Evolutionary conservation across 30 jellyfish, hydroid and myxozoan species (phyloP).

Genomic region (Hydractinia symbiolongicarpus): DNA sequence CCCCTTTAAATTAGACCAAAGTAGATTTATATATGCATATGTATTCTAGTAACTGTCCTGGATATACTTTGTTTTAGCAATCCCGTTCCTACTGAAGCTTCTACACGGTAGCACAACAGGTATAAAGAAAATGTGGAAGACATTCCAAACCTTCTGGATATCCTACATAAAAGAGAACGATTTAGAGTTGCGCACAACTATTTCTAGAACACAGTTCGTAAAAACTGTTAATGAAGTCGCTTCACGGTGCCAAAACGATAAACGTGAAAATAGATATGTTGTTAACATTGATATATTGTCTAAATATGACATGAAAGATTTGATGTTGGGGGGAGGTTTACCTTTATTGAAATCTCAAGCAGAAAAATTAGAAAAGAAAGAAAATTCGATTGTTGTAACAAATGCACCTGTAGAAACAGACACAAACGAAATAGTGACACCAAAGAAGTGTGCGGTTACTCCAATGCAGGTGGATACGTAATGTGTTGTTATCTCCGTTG

Average conservation of each 20-base stretch:
- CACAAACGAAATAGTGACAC: too few species aligned
- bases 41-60: too few species aligned
- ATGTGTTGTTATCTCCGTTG: too few species aligned
- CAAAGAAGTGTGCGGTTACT: too few species aligned
- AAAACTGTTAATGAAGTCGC: constrained; percentile 58
- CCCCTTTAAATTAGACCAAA: too few species aligned
- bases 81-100: constrained; percentile 50
- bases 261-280: constrained; percentile 38
- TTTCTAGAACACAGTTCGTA: constrained; percentile 71
- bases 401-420: too few species aligned
- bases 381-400: too few species aligned
- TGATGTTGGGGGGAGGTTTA: constrained; percentile 15
- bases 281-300: constrained; percentile 49
- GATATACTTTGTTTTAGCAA: constrained; percentile 40
- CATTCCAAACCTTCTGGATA: constrained; percentile 53
- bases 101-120: constrained; percentile 69
- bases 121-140: constrained; percentile 37
- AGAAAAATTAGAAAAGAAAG: too few species aligned
- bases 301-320: constrained; percentile 29
- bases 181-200: constrained; percentile 24
- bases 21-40: too few species aligned
- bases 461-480: too few species aligned
- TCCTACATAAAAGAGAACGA: constrained; percentile 16
- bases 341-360: background rate
- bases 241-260: constrained; percentile 31